Evolutionary conservation across 2,888 invertebrate genomes (phyloP).

Genomic region (Caenorhabditis zanzibari): DNA sequence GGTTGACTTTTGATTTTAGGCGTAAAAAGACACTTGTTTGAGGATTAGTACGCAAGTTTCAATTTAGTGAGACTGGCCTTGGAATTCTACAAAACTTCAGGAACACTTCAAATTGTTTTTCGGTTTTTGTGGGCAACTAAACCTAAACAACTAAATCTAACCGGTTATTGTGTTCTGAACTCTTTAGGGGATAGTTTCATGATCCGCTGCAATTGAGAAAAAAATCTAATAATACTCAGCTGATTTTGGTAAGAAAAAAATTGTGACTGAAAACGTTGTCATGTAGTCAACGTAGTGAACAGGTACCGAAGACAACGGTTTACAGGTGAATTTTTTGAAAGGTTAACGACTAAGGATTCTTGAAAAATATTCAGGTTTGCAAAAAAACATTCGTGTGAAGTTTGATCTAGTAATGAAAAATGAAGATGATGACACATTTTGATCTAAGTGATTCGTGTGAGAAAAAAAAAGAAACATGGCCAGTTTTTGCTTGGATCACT

Average conservation of each 20-base stretch:
- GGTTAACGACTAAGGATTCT: neutral
- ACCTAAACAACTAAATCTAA: neutral
- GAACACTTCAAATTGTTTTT: slow-evolving; percentile 17
- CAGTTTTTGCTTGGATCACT: slow-evolving; percentile 3
- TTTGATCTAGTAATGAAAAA: neutral
- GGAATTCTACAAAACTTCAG: slow-evolving; percentile 24
- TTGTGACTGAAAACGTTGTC: neutral
- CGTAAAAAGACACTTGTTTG: slow-evolving; percentile 25
- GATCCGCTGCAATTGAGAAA: neutral
- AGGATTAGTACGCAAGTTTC: slow-evolving; percentile 28
- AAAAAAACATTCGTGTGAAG: neutral
- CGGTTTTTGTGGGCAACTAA: neutral
- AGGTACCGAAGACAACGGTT: slow-evolving; percentile 6
- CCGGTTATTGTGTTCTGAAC: neutral
- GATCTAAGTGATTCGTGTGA: neutral
- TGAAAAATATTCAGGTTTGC: neutral
- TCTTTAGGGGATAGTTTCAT: neutral
- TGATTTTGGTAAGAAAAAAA: neutral
- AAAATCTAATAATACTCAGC: slow-evolving; percentile 4
- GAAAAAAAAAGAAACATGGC: slow-evolving; percentile 1
- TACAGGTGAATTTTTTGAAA: neutral
- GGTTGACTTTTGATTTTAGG: slow-evolving; percentile 14
- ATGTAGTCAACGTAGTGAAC: slow-evolving; percentile 12
- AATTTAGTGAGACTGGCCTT: slow-evolving; percentile 7
- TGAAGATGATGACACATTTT: neutral